Conservation (phyloP, 2,797 vertebrate genomes). For the Columba guinea region DNA sequence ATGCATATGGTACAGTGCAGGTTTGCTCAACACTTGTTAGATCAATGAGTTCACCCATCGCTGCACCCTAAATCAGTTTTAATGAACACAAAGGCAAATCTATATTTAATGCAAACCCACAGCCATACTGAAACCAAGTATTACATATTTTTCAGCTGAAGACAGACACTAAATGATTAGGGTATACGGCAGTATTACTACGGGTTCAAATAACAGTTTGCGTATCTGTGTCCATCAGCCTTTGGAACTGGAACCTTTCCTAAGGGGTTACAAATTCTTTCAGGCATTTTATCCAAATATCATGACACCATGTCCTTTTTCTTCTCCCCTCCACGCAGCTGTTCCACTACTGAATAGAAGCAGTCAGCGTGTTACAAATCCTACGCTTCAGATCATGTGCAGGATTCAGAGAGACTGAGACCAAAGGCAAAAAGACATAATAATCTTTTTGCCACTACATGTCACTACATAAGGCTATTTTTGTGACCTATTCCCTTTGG, state of each 20-base stretch:
- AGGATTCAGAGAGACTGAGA: neutral
- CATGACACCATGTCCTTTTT: neutral
- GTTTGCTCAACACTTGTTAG: neutral
- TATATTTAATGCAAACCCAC: neutral
- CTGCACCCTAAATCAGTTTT: neutral
- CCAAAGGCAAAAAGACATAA: neutral
- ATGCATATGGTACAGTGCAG: neutral
- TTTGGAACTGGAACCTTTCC: neutral
- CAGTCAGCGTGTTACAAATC: neutral
- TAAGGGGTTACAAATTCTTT: neutral
- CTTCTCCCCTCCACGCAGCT: neutral
- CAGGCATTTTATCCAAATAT: neutral
- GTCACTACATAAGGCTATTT: neutral
- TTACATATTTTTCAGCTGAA: neutral
- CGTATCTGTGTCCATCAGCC: neutral
- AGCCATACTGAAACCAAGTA: neutral
- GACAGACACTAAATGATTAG: neutral
- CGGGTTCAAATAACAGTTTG: neutral
- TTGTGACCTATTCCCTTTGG: neutral
- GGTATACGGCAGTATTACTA: neutral
- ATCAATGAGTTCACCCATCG: neutral
- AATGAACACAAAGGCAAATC: neutral
- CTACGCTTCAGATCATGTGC: fast-evolving
- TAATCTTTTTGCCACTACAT: neutral
- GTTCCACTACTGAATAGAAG: neutral